These are phyloP conservation scores for Gymnoscopelus microlampas DNA, from an alignment of 2,797 vertebrate species.

Conservation along the genomic window DNA sequence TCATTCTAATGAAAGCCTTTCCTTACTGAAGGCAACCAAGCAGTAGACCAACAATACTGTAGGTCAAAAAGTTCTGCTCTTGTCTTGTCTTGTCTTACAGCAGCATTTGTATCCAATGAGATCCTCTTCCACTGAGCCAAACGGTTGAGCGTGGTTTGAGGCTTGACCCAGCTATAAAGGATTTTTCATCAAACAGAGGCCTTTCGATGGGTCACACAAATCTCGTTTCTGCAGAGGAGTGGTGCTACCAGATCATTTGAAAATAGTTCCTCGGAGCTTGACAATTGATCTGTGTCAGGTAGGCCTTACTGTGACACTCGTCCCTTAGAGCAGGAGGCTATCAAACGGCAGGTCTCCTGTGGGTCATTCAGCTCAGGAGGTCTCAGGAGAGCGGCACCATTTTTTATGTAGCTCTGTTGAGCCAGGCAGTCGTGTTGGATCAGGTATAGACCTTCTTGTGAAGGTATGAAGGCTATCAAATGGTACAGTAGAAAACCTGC, in stretches of 20 bases:
- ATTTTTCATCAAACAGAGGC: no score
- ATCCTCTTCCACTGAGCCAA: constrained; percentile 14
- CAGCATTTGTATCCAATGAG: not conserved
- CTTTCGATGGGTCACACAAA: no score
- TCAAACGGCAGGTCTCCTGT: not conserved
- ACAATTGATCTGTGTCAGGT: not conserved
- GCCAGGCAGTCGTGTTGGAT: no score
- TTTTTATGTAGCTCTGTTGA: no score
- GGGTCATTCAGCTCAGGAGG: constrained; percentile 1
- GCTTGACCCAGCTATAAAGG: no score
- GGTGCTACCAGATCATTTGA: no score
- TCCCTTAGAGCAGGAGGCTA: not conserved
- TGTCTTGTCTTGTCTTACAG: constrained; percentile 3
- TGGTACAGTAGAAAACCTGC: not conserved
- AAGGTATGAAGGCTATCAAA: not conserved
- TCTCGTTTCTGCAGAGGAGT: no score
- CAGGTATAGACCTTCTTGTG: no score
- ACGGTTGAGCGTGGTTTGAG: not conserved
- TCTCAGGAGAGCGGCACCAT: no score
- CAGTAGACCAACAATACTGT: not conserved
- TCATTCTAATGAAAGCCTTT: not conserved
- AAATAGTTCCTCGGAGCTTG: constrained; percentile 2
- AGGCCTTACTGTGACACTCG: not conserved
- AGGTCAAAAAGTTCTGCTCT: not conserved
- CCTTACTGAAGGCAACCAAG: not conserved